These are phyloP conservation scores for Phoxinus phoxinus DNA, from an alignment of 2,113 vertebrate genomes.

Conservation along the genomic window DNA sequence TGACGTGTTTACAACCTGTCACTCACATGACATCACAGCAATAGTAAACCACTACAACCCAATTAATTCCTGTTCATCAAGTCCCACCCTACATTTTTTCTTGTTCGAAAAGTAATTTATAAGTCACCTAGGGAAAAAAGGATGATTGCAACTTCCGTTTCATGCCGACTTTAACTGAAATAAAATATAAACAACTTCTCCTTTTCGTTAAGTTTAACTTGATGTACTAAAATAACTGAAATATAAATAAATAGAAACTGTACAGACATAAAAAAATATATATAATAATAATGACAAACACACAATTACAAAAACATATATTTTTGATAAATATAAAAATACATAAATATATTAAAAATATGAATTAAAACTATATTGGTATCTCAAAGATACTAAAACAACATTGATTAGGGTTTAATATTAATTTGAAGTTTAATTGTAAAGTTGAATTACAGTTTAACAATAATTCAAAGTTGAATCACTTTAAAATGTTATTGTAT, in stretches of 20 bases:
- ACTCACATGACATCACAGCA: too few species aligned
- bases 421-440: too few species aligned
- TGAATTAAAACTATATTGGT: background rate
- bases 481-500: background rate
- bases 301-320: background rate
- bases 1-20: too few species aligned
- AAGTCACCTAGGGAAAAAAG: too few species aligned
- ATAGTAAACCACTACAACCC: too few species aligned
- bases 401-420: background rate
- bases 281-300: background rate
- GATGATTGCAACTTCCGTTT: too few species aligned
- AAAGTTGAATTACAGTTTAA: too few species aligned
- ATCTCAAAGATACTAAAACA: background rate
- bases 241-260: background rate
- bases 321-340: background rate
- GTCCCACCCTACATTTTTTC: too few species aligned
- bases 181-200: background rate
- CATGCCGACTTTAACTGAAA: background rate
- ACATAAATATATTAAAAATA: background rate
- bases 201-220: background rate
- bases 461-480: too few species aligned
- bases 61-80: too few species aligned
- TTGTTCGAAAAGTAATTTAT: too few species aligned
- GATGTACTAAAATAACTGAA: background rate
- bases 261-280: background rate